These are phyloP conservation scores for Sceloporus undulatus DNA, from an alignment of 2,113 vertebrate species.

Conservation along the genomic window DNA sequence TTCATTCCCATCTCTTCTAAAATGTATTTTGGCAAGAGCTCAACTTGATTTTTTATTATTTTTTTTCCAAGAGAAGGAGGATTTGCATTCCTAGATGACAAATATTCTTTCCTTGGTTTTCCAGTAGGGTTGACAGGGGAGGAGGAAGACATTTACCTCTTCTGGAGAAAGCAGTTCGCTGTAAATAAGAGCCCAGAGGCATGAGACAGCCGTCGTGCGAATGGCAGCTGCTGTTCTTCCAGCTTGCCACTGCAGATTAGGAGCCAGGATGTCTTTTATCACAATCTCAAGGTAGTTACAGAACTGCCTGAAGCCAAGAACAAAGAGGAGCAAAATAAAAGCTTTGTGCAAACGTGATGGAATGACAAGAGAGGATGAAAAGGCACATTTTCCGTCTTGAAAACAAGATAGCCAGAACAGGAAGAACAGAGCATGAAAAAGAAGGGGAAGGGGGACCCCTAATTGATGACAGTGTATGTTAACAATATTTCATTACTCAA, in stretches of 20 bases:
- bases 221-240: slow-evolving; percentile 90
- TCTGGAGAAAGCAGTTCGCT: slow-evolving; percentile 76
- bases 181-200: slow-evolving; percentile 89
- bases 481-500: slow-evolving; percentile 52
- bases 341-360: slow-evolving; percentile 60
- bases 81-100: neutral
- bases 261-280: slow-evolving; percentile 85
- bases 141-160: slow-evolving; percentile 81
- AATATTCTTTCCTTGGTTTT: slow-evolving; percentile 40
- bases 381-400: slow-evolving; percentile 39
- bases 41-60: neutral
- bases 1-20: neutral
- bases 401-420: slow-evolving; percentile 33
- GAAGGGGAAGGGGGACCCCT: neutral
- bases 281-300: slow-evolving; percentile 81
- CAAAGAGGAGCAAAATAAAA: slow-evolving; percentile 47
- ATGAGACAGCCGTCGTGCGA: slow-evolving; percentile 89
- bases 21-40: neutral
- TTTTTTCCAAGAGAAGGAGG: too few relatives aligned
- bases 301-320: slow-evolving; percentile 82
- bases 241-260: slow-evolving; percentile 93
- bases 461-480: slow-evolving; percentile 40
- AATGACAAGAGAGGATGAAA: slow-evolving; percentile 58
- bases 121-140: neutral
- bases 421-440: neutral